A percentile compares a stretch with the other conserved stretches of the same genome.
Evolutionary conservation across 2,888 invertebrate genomes (phyloP).

Genomic region (Luffia ferchaultella): DNA sequence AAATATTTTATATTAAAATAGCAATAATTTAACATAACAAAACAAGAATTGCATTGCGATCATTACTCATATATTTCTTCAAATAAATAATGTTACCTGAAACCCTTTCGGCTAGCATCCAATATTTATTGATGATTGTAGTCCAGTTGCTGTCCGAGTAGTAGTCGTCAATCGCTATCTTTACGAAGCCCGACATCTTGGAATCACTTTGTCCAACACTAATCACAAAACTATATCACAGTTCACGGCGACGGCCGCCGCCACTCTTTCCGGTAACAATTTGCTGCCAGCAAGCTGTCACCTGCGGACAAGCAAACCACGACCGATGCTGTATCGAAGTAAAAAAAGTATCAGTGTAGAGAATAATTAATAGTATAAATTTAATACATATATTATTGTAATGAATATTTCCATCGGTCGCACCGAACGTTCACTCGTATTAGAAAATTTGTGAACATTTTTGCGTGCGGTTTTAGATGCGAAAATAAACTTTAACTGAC

Average conservation of each 20-base stretch:
- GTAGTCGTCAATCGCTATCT: slow-evolving; percentile 71
- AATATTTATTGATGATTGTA: slow-evolving; percentile 73
- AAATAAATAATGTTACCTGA: slow-evolving; percentile 63
- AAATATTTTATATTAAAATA: too few species aligned
- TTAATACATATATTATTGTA: too few species aligned
- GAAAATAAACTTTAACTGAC: too few species aligned
- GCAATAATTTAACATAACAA: too few species aligned
- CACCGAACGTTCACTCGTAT: too few species aligned
- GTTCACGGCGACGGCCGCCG: slow-evolving; percentile 1
- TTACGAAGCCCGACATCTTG: slow-evolving; percentile 71
- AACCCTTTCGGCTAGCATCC: slow-evolving; percentile 75
- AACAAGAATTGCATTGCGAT: too few species aligned
- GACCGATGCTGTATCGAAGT: not conserved
- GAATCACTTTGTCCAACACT: slow-evolving; percentile 6
- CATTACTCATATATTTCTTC: too few species aligned
- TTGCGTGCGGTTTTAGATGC: too few species aligned
- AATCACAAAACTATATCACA: slow-evolving; percentile 3
- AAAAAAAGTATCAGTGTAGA: too few species aligned
- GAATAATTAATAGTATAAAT: too few species aligned
- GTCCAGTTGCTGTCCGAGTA: slow-evolving; percentile 71
- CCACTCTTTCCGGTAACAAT: slow-evolving; percentile 31
- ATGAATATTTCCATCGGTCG: too few species aligned
- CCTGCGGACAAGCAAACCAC: slow-evolving; percentile 28
- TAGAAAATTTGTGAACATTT: too few species aligned
- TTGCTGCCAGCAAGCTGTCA: slow-evolving; percentile 49